phyloP scores from a whole-genome alignment of 2,113 vertebrate genomes.

The Ginglymostoma cirratum region DNA sequence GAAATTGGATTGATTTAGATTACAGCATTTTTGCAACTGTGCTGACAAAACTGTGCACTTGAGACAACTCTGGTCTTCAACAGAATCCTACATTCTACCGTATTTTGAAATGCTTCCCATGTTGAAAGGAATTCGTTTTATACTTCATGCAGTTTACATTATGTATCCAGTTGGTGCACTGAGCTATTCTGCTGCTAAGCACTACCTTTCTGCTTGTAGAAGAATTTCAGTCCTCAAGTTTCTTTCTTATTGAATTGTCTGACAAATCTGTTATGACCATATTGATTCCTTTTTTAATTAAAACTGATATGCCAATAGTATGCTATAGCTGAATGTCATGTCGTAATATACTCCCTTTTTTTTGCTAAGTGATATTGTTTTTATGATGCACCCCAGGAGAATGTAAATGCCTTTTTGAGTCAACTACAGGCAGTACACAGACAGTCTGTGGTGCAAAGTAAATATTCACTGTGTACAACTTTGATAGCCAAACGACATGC shows the following conservation, averaged over 20 bases:
- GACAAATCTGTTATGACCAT: neutral
- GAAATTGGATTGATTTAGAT: neutral
- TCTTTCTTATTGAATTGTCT: constrained; percentile 6
- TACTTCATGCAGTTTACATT: neutral
- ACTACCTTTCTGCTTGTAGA: neutral
- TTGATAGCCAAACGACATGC: neutral
- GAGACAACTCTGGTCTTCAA: neutral
- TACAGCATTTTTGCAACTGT: neutral
- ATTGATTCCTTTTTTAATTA: constrained; percentile 36
- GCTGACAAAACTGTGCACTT: neutral
- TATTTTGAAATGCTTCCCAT: neutral
- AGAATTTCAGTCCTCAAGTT: neutral
- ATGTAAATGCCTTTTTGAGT: neutral
- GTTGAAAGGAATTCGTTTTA: neutral
- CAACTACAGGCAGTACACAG: neutral
- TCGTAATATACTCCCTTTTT: neutral
- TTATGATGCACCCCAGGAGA: neutral
- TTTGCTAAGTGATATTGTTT: constrained; percentile 23
- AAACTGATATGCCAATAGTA: constrained; percentile 6
- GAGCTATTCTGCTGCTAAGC: neutral
- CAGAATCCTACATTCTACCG: neutral
- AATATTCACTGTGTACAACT: neutral
- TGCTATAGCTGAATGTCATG: constrained; percentile 6
- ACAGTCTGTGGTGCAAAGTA: neutral
- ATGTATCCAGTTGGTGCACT: neutral